Evolutionary conservation across 2,888 invertebrate species (phyloP).

Genomic region (Enchytraeus crypticus): DNA sequence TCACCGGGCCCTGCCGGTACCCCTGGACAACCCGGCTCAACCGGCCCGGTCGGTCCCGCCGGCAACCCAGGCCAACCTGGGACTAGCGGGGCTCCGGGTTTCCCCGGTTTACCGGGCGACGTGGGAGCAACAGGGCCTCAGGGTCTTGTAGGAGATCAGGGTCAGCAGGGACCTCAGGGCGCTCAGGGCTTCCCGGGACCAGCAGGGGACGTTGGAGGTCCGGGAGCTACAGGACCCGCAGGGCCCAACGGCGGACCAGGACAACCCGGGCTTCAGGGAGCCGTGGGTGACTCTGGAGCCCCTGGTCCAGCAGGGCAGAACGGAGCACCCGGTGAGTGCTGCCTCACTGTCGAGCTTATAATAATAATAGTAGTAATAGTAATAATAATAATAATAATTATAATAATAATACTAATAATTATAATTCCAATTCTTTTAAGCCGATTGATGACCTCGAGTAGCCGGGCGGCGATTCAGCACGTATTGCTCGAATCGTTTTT

Average conservation of each 20-base stretch:
- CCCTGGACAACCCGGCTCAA: not conserved
- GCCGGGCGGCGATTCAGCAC: no score
- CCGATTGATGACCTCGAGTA: no score
- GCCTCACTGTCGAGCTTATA: no score
- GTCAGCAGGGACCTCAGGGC: constrained; percentile 30
- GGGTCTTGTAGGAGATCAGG: constrained; percentile 40
- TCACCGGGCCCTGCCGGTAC: not conserved
- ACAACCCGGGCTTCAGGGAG: constrained; percentile 8
- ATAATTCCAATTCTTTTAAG: no score
- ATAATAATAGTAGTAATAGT: no score
- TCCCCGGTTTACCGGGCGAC: not conserved
- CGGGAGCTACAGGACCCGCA: constrained; percentile 7
- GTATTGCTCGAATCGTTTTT: no score
- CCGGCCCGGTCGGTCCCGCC: not conserved
- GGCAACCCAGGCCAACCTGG: not conserved
- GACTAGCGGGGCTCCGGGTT: not conserved
- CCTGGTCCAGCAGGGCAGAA: constrained; percentile 9
- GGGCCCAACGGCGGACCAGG: constrained; percentile 5
- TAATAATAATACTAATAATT: no score
- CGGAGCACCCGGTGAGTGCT: constrained; percentile 14
- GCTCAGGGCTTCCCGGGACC: constrained; percentile 11
- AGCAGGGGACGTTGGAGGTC: constrained; percentile 14
- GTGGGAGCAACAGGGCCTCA: not conserved
- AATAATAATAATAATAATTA: no score
- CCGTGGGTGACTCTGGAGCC: constrained; percentile 4